A percentile compares a stretch with the other conserved stretches of the same genome.
These are phyloP conservation scores for Bombus terrestris DNA, from an alignment of 1,140 invertebrate species.

Conservation along the genomic window DNA sequence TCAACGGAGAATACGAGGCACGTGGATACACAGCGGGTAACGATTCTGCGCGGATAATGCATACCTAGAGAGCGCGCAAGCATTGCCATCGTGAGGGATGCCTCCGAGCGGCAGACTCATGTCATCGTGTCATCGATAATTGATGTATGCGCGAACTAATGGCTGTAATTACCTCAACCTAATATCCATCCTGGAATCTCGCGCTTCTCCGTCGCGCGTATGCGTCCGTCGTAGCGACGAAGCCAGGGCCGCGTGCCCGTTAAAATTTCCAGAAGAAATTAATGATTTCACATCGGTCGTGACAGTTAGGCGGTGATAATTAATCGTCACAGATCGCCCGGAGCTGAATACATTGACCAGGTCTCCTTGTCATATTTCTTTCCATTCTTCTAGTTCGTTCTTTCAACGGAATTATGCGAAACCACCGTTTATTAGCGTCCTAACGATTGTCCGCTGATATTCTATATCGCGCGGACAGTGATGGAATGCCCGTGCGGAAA, in stretches of 20 bases:
- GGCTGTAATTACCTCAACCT: conserved; percentile 77
- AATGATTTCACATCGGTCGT: conserved; percentile 66
- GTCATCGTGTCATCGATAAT: conserved; percentile 80
- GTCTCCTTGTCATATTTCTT: conserved; percentile 41
- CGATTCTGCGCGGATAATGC: conserved; percentile 36
- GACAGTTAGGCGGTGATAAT: conserved; percentile 65
- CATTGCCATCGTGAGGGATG: conserved; percentile 65
- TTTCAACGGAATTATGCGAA: conserved; percentile 54
- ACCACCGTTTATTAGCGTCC: conserved; percentile 62
- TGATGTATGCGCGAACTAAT: conserved; percentile 81
- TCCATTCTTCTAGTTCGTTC: conserved; percentile 47
- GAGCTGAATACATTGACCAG: conserved; percentile 60
- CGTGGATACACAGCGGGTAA: conserved; percentile 34
- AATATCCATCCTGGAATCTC: conserved; percentile 74
- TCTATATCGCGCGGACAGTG: conserved; percentile 37
- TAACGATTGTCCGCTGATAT: conserved; percentile 59
- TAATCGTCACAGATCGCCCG: conserved; percentile 67
- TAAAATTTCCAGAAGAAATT: conserved; percentile 63
- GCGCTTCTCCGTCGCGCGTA: conserved; percentile 57
- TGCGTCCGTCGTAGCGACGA: background rate
- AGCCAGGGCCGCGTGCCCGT: background rate
- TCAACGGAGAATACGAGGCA: conserved; percentile 7
- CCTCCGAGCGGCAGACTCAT: conserved; percentile 69
- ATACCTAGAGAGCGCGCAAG: conserved; percentile 15
- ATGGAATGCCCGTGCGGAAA: conserved; percentile 44